Percentiles rank a stretch among this genome's conserved stretches.
These are phyloP conservation scores for Megaceryle torquata DNA, from an alignment of 2,113 vertebrate genomes.

Conservation along the genomic window DNA sequence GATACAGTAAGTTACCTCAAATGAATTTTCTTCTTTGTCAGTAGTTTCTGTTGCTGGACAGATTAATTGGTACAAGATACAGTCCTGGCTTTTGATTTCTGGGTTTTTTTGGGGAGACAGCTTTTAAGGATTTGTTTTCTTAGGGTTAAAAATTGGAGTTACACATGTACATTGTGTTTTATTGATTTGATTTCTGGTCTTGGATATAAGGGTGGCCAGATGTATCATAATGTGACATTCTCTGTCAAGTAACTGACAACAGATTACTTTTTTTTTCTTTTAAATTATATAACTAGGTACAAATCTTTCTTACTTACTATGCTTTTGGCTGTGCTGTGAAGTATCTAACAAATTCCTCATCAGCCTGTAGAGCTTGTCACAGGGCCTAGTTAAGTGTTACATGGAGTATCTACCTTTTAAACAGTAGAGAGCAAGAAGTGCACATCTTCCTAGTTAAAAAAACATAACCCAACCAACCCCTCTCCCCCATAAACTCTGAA, in stretches of 20 bases:
- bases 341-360: not conserved
- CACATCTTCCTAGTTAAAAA: not conserved
- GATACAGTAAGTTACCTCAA: not conserved
- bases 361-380: not conserved
- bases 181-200: not conserved
- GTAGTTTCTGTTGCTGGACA: slow-evolving; percentile 33
- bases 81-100: slow-evolving; percentile 10
- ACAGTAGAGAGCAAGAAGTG: not conserved
- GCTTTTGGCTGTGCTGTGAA: not conserved
- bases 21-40: not conserved
- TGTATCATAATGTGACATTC: not conserved
- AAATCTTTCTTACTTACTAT: not conserved
- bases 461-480: not conserved
- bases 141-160: slow-evolving; percentile 3
- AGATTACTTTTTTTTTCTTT: not conserved
- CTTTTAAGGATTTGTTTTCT: slow-evolving; percentile 35
- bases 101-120: slow-evolving; percentile 1
- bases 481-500: accelerated
- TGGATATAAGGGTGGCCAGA: not conserved
- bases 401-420: not conserved
- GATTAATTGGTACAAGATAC: slow-evolving; percentile 30
- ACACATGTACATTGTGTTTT: not conserved
- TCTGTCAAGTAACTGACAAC: not conserved
- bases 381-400: not conserved
- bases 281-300: not conserved